A percentile compares a stretch with the other conserved stretches of the same genome.
These are phyloP conservation scores for Coluber constrictor DNA, from an alignment of 2,797 vertebrate genomes.

Conservation along the genomic window DNA sequence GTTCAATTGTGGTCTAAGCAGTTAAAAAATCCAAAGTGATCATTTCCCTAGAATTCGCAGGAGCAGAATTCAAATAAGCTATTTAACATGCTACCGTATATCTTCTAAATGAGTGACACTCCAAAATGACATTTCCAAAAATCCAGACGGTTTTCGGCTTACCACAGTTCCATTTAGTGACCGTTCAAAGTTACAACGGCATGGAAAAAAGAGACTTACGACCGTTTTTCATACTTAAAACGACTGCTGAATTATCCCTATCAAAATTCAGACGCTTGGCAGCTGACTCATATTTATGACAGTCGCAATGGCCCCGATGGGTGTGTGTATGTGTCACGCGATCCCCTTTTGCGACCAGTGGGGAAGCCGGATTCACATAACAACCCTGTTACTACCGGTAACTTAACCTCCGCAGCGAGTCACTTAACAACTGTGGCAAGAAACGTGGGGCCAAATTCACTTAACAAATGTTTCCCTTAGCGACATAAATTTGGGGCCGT, in stretches of 20 bases:
- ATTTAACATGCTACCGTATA: neutral
- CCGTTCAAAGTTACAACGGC: neutral
- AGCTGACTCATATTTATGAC: neutral
- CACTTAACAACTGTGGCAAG: neutral
- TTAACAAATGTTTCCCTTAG: neutral
- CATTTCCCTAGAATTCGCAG: neutral
- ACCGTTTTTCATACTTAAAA: neutral
- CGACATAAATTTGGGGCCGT: neutral
- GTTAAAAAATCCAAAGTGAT: neutral
- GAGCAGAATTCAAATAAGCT: neutral
- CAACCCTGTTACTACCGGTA: neutral
- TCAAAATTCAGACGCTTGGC: neutral
- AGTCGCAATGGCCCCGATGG: fast-evolving
- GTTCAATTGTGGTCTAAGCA: neutral
- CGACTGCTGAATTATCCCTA: neutral
- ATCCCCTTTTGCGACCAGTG: neutral
- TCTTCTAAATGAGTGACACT: neutral
- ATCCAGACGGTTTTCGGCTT: neutral
- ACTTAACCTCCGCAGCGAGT: neutral
- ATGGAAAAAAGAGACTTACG: fast-evolving
- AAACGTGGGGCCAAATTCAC: too few species aligned
- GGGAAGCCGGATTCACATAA: neutral
- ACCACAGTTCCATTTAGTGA: neutral
- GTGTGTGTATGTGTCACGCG: too few species aligned
- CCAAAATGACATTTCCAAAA: neutral